A percentile compares a stretch with the other conserved stretches of the same genome.
Conservation (phyloP, 2,113 vertebrate species). For the Xiphophorus hellerii region DNA sequence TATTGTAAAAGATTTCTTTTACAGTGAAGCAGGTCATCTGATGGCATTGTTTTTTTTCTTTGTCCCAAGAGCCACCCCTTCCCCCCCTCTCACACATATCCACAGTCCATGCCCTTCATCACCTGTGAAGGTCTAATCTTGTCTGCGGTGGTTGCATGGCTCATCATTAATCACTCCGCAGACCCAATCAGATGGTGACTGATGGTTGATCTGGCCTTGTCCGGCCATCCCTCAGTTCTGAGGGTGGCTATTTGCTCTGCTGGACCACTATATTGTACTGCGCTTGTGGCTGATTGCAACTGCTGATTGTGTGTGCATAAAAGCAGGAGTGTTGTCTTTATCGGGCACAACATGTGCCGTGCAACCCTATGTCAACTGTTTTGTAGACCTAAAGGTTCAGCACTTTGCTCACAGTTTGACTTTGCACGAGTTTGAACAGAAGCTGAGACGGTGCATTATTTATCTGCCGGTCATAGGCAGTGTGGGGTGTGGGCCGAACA, state of each 20-base stretch:
- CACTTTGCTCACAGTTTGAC: slow-evolving; percentile 17
- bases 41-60: slow-evolving; percentile 39
- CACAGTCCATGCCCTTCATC: slow-evolving; percentile 70
- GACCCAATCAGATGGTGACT: slow-evolving; percentile 68
- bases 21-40: slow-evolving; percentile 50
- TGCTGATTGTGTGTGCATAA: slow-evolving; percentile 10
- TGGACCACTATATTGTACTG: slow-evolving; percentile 3
- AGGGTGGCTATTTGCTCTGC: slow-evolving; percentile 14
- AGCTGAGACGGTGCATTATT: slow-evolving; percentile 14
- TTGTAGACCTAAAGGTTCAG: slow-evolving; percentile 17
- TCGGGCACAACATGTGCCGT: not conserved
- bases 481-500: slow-evolving; percentile 24
- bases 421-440: slow-evolving; percentile 25
- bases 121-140: slow-evolving; percentile 76
- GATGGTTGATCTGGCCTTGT: slow-evolving; percentile 70
- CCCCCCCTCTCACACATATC: slow-evolving; percentile 2
- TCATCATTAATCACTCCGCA: slow-evolving; percentile 76
- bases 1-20: slow-evolving; percentile 59
- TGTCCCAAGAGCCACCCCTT: slow-evolving; percentile 23
- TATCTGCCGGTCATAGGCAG: slow-evolving; percentile 11
- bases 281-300: slow-evolving; percentile 17
- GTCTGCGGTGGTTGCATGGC: slow-evolving; percentile 68
- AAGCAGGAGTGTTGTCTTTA: slow-evolving; percentile 9
- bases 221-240: slow-evolving; percentile 47
- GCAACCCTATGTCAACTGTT: slow-evolving; percentile 19